Evolutionary conservation across 2,888 invertebrate genomes (phyloP), one percentile per base, ranked within the genome.

Genomic region (Stratiomys singularior): DNA sequence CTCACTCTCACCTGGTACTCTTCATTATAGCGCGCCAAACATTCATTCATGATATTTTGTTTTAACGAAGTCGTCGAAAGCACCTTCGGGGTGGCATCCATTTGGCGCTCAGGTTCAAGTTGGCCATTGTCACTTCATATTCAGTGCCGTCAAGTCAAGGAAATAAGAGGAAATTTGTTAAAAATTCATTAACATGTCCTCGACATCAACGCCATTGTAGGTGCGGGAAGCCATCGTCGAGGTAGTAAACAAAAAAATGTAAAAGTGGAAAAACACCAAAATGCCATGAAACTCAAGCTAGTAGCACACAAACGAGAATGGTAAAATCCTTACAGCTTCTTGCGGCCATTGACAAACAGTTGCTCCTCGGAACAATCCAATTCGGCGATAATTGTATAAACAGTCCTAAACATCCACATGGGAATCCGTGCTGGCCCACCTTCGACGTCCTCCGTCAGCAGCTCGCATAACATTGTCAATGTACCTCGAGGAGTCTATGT

Each of bases 381-480:
- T 0, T 82, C 81, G 0, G 92, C 92, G 56, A 92, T 82, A 80
- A 89, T 91, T 23, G 82, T 84, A 85, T 92, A 92, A 85, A 92
- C 89, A 47, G 87, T 87, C 69, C 91, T 86, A 82, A 94, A 94
- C 37, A 90, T 88, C 28, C 89, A 87, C 1, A 91, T 86, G 0
- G 93, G 90, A 58, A 96, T 92, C 82, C 93, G 91, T 0, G 94
- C 92, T 0, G 93, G 92, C 0, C 94, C 95, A 0, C 96, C 96
- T 78, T 95, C 95, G 0, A 95, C 93, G 83, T 96, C 95, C 80
- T 93, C 92, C 0, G 95, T 94, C 74, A 95, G 87, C 0, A 94
- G 89, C 84, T 96, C 94, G 85, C 96, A 96, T 23, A 95, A 88
- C 80, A 93, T 88, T 63, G 92, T 91, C 94, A 96, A 94, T 0